Conservation (phyloP, 2,113 vertebrate genomes). For the Eudyptes chrysolophus region DNA sequence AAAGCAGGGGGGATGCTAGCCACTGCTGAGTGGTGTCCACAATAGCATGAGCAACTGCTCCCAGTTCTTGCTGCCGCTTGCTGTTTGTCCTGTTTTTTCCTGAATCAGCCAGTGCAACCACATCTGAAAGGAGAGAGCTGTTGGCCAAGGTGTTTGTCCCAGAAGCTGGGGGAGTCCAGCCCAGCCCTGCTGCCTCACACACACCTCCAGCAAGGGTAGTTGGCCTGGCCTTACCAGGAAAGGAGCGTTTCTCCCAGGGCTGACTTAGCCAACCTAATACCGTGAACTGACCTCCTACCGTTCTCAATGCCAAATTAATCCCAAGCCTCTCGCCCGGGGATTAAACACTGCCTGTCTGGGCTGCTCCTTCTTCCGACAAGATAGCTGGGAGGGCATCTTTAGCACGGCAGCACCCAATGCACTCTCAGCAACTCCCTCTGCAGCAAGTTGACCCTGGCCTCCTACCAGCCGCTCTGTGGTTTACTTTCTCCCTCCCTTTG, state of each 20-base stretch:
- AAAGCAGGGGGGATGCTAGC: neutral
- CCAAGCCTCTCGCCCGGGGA: neutral
- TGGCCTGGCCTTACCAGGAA: neutral
- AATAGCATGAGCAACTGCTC: neutral
- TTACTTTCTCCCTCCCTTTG: neutral
- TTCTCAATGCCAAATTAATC: neutral
- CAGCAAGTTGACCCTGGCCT: neutral
- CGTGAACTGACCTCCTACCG: neutral
- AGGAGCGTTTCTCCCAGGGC: neutral
- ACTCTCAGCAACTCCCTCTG: neutral
- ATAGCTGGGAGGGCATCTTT: neutral
- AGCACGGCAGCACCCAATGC: fast-evolving
- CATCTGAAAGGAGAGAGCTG: neutral
- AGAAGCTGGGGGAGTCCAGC: neutral
- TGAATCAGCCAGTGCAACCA: neutral
- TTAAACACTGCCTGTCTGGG: neutral
- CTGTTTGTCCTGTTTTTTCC: neutral
- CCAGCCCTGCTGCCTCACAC: neutral
- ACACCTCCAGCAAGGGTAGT: fast-evolving
- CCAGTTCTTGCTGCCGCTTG: neutral
- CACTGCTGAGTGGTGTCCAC: neutral
- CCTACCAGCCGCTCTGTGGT: neutral
- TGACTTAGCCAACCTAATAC: neutral
- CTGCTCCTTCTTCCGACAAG: neutral
- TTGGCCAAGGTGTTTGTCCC: neutral